Conservation (phyloP, 2,797 vertebrate genomes). For the Glyptemys insculpta region DNA sequence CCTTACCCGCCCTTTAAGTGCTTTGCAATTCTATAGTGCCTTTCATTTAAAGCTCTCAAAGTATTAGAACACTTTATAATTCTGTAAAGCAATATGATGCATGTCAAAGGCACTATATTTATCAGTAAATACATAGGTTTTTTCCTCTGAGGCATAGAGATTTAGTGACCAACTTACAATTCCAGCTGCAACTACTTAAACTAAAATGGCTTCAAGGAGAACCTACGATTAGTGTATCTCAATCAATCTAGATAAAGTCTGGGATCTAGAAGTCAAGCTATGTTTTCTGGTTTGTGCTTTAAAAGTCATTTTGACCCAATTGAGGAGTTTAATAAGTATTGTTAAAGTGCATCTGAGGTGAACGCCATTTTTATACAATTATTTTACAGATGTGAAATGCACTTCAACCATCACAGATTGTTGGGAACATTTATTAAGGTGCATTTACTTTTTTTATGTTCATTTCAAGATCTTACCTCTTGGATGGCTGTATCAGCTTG, state of each 20-base stretch:
- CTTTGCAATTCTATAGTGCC: background rate
- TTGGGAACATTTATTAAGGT: background rate
- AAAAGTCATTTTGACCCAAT: background rate
- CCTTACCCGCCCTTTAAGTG: background rate
- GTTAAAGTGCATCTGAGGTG: background rate
- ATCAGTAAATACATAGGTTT: background rate
- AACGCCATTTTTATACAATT: background rate
- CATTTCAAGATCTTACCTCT: conserved; percentile 79
- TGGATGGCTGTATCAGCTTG: conserved; percentile 84
- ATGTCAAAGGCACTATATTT: background rate
- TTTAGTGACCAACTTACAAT: background rate
- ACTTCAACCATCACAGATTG: background rate
- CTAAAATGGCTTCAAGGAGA: background rate
- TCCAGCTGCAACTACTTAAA: background rate
- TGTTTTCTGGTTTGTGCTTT: background rate
- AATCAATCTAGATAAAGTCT: background rate
- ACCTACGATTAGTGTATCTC: background rate
- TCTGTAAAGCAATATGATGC: background rate
- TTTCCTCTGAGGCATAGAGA: background rate
- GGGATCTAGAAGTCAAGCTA: background rate
- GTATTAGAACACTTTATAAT: background rate
- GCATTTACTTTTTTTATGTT: background rate
- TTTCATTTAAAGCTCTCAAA: background rate
- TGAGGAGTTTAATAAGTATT: background rate
- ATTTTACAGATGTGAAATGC: background rate